Evolutionary conservation across 2,797 vertebrate species (phyloP).

Genomic region (Brachyrhaphis roseni): DNA sequence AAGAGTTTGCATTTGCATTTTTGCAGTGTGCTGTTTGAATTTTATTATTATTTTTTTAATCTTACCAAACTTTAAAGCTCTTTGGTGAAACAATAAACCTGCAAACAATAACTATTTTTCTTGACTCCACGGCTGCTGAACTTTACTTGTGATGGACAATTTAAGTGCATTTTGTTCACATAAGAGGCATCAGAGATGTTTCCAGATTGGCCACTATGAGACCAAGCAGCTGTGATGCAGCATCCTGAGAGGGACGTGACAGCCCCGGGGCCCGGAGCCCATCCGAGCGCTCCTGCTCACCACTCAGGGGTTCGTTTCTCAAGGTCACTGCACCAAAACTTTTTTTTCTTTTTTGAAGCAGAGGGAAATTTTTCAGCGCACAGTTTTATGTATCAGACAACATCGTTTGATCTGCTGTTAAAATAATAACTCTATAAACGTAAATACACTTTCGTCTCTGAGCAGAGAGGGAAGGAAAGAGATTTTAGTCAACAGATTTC

Average conservation of each 20-base stretch:
- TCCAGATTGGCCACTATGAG: neutral
- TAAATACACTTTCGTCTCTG: neutral
- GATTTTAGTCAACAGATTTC: neutral
- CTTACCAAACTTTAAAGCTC: neutral
- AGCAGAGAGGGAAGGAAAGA: neutral
- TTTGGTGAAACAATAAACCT: neutral
- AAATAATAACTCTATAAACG: neutral
- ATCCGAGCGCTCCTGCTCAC: neutral
- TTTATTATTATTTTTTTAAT: neutral
- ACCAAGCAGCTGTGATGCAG: neutral
- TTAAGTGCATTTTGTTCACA: neutral
- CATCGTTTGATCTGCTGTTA: neutral
- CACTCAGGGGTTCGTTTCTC: neutral
- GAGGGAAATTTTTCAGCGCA: neutral
- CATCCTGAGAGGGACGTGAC: neutral
- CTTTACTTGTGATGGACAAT: neutral
- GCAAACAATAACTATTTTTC: neutral
- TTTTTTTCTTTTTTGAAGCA: neutral
- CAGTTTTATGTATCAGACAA: neutral
- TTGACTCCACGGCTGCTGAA: neutral
- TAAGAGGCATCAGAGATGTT: neutral
- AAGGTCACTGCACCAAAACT: neutral
- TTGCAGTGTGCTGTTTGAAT: neutral
- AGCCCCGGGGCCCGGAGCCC: neutral
- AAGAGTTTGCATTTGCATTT: too few species aligned